Base-by-base conservation (phyloP, 2,888 invertebrate species). In the Ormyrus pomaceus region DNA sequence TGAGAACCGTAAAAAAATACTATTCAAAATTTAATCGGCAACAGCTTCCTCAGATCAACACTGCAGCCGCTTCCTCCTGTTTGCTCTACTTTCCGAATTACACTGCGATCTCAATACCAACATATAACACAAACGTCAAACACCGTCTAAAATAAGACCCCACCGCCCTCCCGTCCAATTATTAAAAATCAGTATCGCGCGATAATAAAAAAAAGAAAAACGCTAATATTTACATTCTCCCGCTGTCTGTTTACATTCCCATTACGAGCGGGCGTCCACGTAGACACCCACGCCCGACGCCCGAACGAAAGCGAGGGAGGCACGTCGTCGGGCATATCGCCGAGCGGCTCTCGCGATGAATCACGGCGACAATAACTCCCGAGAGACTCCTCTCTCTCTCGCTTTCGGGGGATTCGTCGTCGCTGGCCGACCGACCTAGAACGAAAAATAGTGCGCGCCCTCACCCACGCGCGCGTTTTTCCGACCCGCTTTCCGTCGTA, bases 221-320 rank as follows among this genome's bases (percentile, higher is more conserved):
- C n/a, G 50, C 48, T 56, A 62, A 65, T 77, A 71, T 77, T 77
- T 71, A 59, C 59, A 46, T 77, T 70, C 59, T 65, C 13, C 59
- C 71, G 53, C 19, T 51, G 8, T 77, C 65, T 77, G 77, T 77
- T 77, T 77, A 65, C 70, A 58, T 65, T 64, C 34, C 64, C 70
- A 70, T 77, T 70, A 58, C 56, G 34, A 34, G 34, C 34, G 34
- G 4, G 34, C 34, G 34, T 34, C 34, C 34, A 34, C 34, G 34
- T 34, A 34, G 34, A 34, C 34, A 34, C n/a, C 13, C 65, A 19
- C 48, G 13, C 10, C 7, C 34, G 9, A 50, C 58, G n/a, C 19
- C 6, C 11, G 19, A 34, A 51, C 8, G 48, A 50, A 59, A 62
- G 62, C 5, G 6, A 59, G 19, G 19, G 6, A 55, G 34, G 55